phyloP scores from a whole-genome alignment of 2,888 invertebrate genomes.

The Pteria penguin region DNA sequence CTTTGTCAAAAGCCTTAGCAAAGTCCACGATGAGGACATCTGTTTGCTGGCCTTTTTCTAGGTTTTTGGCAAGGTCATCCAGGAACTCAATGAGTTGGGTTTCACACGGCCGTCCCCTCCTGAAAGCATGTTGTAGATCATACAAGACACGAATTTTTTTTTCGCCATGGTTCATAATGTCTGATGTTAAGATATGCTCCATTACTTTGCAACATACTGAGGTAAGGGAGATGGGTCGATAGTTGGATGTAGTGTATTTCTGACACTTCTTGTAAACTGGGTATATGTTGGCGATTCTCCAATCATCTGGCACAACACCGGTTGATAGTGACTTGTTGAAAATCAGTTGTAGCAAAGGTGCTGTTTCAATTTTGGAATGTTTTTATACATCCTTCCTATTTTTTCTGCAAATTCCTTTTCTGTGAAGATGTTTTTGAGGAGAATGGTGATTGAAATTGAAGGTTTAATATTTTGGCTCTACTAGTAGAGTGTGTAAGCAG shows the following conservation, averaged over 20 bases:
- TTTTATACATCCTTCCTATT: too few relatives aligned
- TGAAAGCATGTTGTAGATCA: conserved; percentile 34
- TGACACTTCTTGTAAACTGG: too few relatives aligned
- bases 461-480: neutral
- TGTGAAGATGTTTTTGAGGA: conserved; percentile 1
- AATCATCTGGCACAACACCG: too few relatives aligned
- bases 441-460: neutral
- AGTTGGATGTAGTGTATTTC: too few relatives aligned
- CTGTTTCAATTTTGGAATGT: too few relatives aligned
- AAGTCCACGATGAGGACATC: conserved; percentile 32
- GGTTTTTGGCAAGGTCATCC: conserved; percentile 18
- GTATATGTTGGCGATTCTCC: too few relatives aligned
- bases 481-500: neutral
- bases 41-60: conserved; percentile 16
- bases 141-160: conserved; percentile 21
- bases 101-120: conserved; percentile 33
- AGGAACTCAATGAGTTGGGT: conserved; percentile 29
- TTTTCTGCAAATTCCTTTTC: neutral
- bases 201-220: conserved; percentile 26
- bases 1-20: too few relatives aligned
- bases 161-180: conserved; percentile 22
- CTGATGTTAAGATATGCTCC: conserved; percentile 19
- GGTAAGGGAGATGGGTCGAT: conserved; percentile 33
- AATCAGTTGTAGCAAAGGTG: too few relatives aligned
- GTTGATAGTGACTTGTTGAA: too few relatives aligned